Base-by-base conservation (phyloP, 2,797 vertebrate genomes). In the Australoheros facetus region DNA sequence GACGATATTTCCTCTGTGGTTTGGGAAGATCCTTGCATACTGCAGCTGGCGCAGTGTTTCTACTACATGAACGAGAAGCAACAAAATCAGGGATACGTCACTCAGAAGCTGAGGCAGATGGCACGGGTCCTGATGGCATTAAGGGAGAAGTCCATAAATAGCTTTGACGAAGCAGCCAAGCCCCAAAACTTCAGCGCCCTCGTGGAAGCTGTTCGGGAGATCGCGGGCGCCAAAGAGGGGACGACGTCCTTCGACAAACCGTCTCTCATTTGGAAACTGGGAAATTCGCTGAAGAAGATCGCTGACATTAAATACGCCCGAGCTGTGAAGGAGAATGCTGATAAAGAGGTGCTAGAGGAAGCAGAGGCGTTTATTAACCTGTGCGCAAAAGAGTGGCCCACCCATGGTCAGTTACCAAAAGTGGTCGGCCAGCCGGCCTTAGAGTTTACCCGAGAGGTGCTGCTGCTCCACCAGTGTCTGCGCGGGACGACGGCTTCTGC, bases 131-230 rank as follows among this genome's bases (percentile, higher is more conserved):
- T 93, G 45, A 4, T 91, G 2, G n/a, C 0, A 0, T 42, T 94
- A 1, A 84, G 69, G 70, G 56, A 78, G 26, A 85, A 81, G 58
- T 86, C 85, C 0, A 80, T 94, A 1, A 17, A 4, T 5, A 84
- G 42, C 62, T 77, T 93, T 1, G 83, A 91, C 42, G 90, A 92
- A 0, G 89, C 88, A 1, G 2, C 81, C 13, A 93, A 85, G 51
- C 84, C 85, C 1, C n/a, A 78, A 0, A 90, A 89, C 85, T 86
- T 91, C 48, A 48, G 55, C 57, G 45, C 32, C 3, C 3, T 92
- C 0, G 45, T 75, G 2, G 82, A 85, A 54, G 78, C 82, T 7
- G 78, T 87, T 2, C 70, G 4, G 48, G 84, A 82, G 21, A 7
- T 90, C 1, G 0, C 37, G 0, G 59, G 69, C 6, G 77, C 48